Conservation (phyloP, 2,797 vertebrate genomes). For the Hapalemur alaotrensis region DNA sequence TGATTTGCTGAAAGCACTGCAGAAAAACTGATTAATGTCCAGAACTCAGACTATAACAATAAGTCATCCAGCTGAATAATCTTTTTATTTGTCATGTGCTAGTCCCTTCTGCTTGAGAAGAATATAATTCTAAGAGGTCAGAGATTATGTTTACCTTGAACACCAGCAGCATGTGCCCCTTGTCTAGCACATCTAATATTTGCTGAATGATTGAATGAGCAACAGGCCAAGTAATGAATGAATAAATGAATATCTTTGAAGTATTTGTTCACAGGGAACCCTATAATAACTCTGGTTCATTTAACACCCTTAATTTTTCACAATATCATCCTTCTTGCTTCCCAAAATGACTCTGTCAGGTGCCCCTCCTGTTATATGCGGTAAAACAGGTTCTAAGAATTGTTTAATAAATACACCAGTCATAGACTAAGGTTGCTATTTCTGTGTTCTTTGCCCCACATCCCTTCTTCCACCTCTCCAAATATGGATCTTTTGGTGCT, state of each 20-base stretch:
- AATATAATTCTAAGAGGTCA: not conserved
- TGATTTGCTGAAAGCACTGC: not conserved
- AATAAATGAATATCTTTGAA: not conserved
- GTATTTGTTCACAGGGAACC: not conserved
- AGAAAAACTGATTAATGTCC: not conserved
- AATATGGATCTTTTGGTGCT: not conserved
- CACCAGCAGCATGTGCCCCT: not conserved
- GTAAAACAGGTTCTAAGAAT: not conserved
- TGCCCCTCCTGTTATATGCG: not conserved
- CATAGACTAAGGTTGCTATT: not conserved
- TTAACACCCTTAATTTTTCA: slow-evolving; percentile 27
- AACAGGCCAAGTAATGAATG: not conserved
- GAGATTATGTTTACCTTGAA: not conserved
- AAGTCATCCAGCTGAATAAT: not conserved
- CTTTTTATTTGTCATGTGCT: slow-evolving; percentile 2
- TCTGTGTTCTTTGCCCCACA: not conserved
- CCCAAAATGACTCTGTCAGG: not conserved
- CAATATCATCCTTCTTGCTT: not conserved
- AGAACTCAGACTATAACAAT: not conserved
- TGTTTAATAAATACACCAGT: not conserved
- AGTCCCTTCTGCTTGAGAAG: not conserved
- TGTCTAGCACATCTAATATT: not conserved
- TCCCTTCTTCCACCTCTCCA: not conserved
- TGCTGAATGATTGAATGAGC: not conserved
- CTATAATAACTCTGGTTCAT: not conserved